Base-by-base conservation (phyloP, 2,888 invertebrate genomes). In the Agrotis ipsilon region DNA sequence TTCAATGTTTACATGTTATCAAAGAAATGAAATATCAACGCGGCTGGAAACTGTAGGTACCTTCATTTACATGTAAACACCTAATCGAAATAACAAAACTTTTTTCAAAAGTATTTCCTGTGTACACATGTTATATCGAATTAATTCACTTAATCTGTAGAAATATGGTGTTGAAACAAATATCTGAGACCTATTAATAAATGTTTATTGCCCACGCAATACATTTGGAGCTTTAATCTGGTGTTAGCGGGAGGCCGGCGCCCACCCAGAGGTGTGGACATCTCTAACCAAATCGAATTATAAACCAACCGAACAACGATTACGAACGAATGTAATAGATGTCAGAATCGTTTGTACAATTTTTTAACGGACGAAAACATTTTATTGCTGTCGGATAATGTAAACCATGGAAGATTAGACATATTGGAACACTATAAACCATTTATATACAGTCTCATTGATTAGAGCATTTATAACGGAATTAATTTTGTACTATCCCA, bases 221-320 rank as follows among this genome's bases (percentile, higher is more conserved):
- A 86, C 87, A 88, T 93, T 92, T 89, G 87, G 90, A 91, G 86
- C 89, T 92, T 91, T 93, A 92, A 93, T 94, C 89, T 89, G 88
- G 87, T 88, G 90, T 88, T 93, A 90, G 94, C 94, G 92, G 94
- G 94, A 90, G 94, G 87, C 90, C 94, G 89, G 88, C 89, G 93
- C 92, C 95, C 95, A 95, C 95, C 95, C 96, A 94, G 91, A 94
- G 94, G 93, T 93, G 93, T 93, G 91, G 94, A 94, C 94, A 92
- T 91, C 86, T 92, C 88, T 82, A 88, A 93, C 92, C 89, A 94
- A 94, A 94, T 94, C 94, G 91, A 94, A 94, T 94, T 94, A 94
- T 91, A 91, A 86, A 86, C 86, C 74, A 81, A 90, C 91, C 85
- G 84, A 83, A 79, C 81, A 76, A 70, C 62, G 66, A 64, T 74